phyloP scores from a whole-genome alignment of 2,113 vertebrate genomes.

The Malurus cyaneus region DNA sequence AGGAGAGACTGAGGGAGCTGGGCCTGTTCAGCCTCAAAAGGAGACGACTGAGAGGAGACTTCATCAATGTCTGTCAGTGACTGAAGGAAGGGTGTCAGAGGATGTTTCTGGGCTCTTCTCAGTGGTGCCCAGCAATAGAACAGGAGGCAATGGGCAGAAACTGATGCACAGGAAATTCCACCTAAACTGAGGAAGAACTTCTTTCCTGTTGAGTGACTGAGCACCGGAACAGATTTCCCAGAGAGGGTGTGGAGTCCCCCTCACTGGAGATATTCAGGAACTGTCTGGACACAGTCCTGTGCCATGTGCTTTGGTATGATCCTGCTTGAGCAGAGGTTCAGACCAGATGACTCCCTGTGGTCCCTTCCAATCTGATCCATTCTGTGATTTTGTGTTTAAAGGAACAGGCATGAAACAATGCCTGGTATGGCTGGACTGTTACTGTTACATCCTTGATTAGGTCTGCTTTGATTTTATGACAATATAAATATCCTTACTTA shows the following conservation, averaged over 20 bases:
- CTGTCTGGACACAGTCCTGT: not conserved
- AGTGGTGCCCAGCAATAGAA: fast-evolving
- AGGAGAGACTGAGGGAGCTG: not conserved
- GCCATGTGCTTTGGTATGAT: not conserved
- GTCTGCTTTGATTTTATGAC: not conserved
- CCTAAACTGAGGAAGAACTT: not conserved
- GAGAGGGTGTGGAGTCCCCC: not conserved
- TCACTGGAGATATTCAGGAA: not conserved
- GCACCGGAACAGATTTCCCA: not conserved
- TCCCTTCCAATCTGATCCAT: not conserved
- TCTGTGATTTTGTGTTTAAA: not conserved
- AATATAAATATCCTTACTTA: not conserved
- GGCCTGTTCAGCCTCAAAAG: not conserved
- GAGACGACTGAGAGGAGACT: fast-evolving
- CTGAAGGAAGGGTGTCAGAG: not conserved
- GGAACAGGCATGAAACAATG: not conserved
- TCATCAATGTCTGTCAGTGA: not conserved
- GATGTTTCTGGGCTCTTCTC: fast-evolving
- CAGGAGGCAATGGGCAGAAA: not conserved
- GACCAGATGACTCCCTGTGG: not conserved
- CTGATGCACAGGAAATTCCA: not conserved
- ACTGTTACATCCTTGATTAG: not conserved
- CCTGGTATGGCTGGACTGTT: not conserved
- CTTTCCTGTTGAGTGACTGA: not conserved
- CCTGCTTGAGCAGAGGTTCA: not conserved